Evolutionary conservation across 2,797 vertebrate species (phyloP).

Genomic region (Threskiornis aethiopicus): DNA sequence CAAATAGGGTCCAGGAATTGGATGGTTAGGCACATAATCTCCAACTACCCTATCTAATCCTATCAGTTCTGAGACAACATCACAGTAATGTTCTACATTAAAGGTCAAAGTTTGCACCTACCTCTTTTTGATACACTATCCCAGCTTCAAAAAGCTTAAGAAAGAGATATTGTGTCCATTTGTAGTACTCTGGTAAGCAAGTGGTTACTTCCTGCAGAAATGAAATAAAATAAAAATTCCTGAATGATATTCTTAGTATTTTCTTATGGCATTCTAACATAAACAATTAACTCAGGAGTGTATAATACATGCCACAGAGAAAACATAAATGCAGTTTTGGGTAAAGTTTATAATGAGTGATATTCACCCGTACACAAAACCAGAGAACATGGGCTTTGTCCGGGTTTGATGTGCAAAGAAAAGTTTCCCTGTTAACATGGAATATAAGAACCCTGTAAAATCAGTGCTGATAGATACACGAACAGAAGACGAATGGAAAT

Average conservation of each 20-base stretch:
- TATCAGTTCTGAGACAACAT: background rate
- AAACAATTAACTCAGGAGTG: background rate
- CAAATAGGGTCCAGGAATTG: background rate
- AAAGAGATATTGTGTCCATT: conserved; percentile 95
- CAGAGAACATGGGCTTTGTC: background rate
- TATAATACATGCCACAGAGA: background rate
- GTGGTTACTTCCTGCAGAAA: conserved; percentile 90
- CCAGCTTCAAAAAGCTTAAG: conserved; percentile 92
- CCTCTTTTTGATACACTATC: conserved; percentile 96
- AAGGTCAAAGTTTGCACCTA: conserved; percentile 59
- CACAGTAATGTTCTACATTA: background rate
- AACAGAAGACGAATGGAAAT: background rate
- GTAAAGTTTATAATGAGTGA: background rate
- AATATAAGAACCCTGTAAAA: background rate
- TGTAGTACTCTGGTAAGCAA: conserved; percentile 94
- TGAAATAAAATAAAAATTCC: background rate
- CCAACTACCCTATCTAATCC: background rate
- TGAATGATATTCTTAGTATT: background rate
- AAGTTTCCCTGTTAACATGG: background rate
- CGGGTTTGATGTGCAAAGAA: background rate
- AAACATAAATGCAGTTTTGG: background rate
- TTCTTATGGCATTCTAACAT: background rate
- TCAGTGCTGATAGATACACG: background rate
- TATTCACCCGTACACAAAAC: background rate
- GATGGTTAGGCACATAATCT: background rate